These are phyloP conservation scores for Eurypyga helias DNA, from an alignment of 2,113 vertebrate genomes.

Conservation along the genomic window DNA sequence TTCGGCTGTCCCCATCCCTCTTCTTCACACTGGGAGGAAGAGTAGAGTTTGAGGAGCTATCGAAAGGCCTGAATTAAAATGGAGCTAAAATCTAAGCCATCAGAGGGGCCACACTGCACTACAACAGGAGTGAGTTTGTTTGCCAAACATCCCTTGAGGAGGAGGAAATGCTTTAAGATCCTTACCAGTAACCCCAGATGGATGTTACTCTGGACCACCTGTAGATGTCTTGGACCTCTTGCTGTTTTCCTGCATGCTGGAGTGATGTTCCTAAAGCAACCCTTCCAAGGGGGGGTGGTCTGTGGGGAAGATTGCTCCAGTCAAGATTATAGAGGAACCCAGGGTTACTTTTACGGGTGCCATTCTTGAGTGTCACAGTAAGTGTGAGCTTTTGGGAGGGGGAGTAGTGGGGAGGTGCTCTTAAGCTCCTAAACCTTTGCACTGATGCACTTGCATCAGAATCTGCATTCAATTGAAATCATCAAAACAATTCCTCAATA, in stretches of 20 bases:
- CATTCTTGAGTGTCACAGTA: neutral
- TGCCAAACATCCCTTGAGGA: accelerated
- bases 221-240: neutral
- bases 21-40: neutral
- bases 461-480: neutral
- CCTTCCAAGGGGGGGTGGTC: neutral
- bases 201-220: neutral
- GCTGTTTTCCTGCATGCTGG: neutral
- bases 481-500: neutral
- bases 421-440: neutral
- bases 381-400: neutral
- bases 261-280: neutral
- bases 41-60: neutral
- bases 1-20: neutral
- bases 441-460: neutral
- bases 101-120: neutral
- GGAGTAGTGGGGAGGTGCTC: accelerated
- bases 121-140: neutral
- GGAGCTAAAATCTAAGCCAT: neutral
- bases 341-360: neutral
- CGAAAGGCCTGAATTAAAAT: neutral
- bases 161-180: neutral
- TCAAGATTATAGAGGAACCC: neutral
- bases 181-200: neutral
- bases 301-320: accelerated